phyloP scores from a whole-genome alignment of 2,888 invertebrate species.

The Sinotaia quadrata region DNA sequence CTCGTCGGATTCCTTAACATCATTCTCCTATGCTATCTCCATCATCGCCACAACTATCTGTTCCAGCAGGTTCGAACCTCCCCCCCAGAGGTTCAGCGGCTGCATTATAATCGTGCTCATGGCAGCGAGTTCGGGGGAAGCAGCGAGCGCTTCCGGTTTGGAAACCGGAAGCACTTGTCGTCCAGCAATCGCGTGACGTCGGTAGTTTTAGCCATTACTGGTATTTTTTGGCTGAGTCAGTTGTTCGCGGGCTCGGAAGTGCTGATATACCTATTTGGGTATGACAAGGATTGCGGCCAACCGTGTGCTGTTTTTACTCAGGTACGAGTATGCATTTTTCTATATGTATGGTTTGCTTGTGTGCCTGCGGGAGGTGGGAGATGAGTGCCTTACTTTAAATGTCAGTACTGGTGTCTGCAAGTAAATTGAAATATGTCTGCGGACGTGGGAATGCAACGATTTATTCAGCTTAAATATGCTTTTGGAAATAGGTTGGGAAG shows the following conservation, averaged over 20 bases:
- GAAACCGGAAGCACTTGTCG: background rate
- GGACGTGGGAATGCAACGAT: too few relatives aligned
- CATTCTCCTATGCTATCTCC: conserved; percentile 31
- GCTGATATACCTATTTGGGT: conserved; percentile 23
- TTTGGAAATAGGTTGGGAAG: too few relatives aligned
- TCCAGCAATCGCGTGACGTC: conserved; percentile 27
- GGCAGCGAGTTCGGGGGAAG: background rate
- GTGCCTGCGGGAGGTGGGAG: too few relatives aligned
- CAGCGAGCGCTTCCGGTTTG: background rate
- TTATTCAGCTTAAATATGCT: too few relatives aligned
- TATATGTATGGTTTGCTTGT: too few relatives aligned
- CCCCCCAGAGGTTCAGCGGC: background rate
- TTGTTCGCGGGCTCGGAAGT: conserved; percentile 30
- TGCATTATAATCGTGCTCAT: background rate
- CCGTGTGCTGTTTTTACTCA: conserved; percentile 28
- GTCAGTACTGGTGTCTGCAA: too few relatives aligned
- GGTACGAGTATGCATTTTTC: too few relatives aligned
- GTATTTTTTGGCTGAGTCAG: conserved; percentile 33
- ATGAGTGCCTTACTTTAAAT: too few relatives aligned
- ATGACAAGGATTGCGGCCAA: conserved; percentile 11
- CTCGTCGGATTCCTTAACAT: conserved; percentile 31
- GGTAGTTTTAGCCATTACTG: conserved; percentile 31
- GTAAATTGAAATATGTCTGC: too few relatives aligned
- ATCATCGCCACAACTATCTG: conserved; percentile 24
- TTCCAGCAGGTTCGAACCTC: conserved; percentile 19